Percentiles rank a stretch among this genome's conserved stretches.
These are phyloP conservation scores for Chaitophorus viminalis DNA, from an alignment of 2,888 invertebrate genomes.

Conservation along the genomic window DNA sequence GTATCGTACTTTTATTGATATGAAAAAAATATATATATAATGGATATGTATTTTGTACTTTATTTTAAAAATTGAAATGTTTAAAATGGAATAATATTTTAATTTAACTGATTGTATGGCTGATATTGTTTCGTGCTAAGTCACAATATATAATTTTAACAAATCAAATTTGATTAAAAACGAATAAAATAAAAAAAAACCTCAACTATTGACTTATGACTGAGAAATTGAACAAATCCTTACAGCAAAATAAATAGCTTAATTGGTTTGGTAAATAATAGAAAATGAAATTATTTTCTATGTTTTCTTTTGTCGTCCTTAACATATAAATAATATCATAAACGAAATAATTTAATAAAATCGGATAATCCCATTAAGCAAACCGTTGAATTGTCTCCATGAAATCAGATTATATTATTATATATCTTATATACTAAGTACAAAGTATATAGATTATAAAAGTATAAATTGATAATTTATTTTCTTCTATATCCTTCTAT, in stretches of 20 bases:
- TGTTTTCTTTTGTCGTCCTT: background rate
- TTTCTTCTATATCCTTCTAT: too few relatives aligned
- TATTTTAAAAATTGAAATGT: too few relatives aligned
- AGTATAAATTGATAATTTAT: too few relatives aligned
- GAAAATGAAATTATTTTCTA: background rate
- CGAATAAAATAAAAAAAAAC: background rate
- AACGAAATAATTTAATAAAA: constrained; percentile 7
- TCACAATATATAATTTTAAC: too few relatives aligned
- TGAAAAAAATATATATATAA: too few relatives aligned
- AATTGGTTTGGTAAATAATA: background rate
- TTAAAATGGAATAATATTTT: too few relatives aligned
- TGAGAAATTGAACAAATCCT: background rate
- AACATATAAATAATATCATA: background rate
- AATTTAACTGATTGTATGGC: too few relatives aligned
- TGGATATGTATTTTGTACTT: too few relatives aligned
- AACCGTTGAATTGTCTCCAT: background rate
- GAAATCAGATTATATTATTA: background rate
- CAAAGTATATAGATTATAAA: too few relatives aligned
- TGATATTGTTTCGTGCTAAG: too few relatives aligned
- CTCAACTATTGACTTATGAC: background rate
- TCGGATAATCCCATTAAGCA: background rate
- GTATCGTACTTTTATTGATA: too few relatives aligned
- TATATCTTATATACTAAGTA: too few relatives aligned
- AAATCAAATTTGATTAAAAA: background rate
- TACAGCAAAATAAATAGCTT: background rate